Base-by-base conservation (phyloP, 2,888 invertebrate genomes). In the Drosophila colorata region DNA sequence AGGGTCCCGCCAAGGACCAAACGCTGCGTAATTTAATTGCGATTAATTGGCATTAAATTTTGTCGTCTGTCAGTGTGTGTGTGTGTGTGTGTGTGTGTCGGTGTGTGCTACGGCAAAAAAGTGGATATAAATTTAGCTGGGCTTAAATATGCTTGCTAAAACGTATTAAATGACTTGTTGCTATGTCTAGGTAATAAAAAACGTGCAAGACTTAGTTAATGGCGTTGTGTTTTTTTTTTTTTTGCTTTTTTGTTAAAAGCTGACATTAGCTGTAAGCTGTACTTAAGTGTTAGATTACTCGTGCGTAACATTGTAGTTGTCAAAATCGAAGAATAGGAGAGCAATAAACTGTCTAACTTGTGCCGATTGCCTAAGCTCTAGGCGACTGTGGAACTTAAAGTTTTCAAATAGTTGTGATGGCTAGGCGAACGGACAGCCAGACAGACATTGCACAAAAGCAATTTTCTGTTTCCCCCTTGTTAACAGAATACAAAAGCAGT, bases 11-110 rank as follows among this genome's bases (percentile, higher is more conserved):
- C 18, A 14, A 53, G 40, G 38, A 4, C 11, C 13, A 35, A 46
- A 53, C 44, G 37, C 40, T 46, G 43, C 23, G 33, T 61, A 58
- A 71, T 47, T 61, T 78, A 78, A 78, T 78, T 79, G 41, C 57
- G 79, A 68, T 71, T 78, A 75, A 79, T 68, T 59, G 61, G 67
- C 58, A 65, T 77, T 79, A 76, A 60, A 60, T 59, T 69, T 40
- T 56, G 46, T 41, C 46, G 57, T 52, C 35, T 25, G 37, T n/a
- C 20, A 33, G 18, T 9, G 47, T 16, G 31, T 38, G 18, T 23
- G 0, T 40, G 13, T 38, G n/a, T n/a, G 18, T 9, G 47, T 16
- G 31, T 38, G 18, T 23, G 0, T 40, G 13, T 38, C n/a, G n/a
- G n/a, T n/a, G n/a, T 20, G 20, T 20, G 20, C 20, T 20, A 20